phyloP scores from a whole-genome alignment of 2,113 vertebrate genomes.

The Lipotes vexillifer region DNA sequence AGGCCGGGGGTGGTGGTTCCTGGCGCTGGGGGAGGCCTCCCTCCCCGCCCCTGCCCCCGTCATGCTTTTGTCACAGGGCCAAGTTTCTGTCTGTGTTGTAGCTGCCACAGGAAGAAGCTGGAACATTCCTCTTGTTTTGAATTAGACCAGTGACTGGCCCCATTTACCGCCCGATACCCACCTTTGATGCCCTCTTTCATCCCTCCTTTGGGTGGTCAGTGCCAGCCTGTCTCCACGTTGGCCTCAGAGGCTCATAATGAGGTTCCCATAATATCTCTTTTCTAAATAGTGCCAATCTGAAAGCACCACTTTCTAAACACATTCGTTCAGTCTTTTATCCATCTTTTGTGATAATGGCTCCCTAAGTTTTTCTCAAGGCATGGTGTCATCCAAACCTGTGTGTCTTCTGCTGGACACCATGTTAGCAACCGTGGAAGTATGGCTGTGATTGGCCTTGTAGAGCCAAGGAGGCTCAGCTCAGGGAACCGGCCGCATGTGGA shows the following conservation, averaged over 20 bases:
- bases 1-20: not conserved
- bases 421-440: rapidly evolving
- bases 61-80: constrained; percentile 12
- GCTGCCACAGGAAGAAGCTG: constrained; percentile 4
- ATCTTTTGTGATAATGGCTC: not conserved
- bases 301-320: not conserved
- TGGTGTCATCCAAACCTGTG: rapidly evolving
- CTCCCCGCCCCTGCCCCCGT: not conserved
- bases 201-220: not conserved
- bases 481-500: rapidly evolving
- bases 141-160: not conserved
- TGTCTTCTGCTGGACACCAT: not conserved
- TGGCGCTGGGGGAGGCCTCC: not conserved
- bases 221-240: not conserved
- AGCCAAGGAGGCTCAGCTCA: not conserved
- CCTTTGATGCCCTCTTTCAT: not conserved
- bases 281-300: not conserved
- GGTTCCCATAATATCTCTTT: not conserved
- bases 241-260: not conserved
- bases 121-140: not conserved
- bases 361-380: not conserved
- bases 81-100: constrained; percentile 46
- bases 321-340: not conserved
- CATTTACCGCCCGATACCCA: not conserved
- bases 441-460: rapidly evolving